Conservation (phyloP, 92 coral and sea anemone genomes). For the Porites evermanni region DNA sequence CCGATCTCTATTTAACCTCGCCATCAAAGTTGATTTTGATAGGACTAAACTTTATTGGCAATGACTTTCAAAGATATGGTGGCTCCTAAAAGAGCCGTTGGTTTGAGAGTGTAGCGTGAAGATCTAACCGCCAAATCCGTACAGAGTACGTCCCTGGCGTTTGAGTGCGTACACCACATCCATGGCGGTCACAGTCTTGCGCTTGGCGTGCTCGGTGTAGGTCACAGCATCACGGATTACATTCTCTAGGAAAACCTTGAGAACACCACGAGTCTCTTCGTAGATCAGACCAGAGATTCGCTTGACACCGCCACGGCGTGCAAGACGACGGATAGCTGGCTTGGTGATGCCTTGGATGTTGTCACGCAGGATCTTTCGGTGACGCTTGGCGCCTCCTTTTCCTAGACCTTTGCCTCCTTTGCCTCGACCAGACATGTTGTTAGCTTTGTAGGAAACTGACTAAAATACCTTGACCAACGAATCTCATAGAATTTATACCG, state of each 20-base stretch:
- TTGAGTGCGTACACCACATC: constrained; percentile 93
- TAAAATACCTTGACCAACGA: no score
- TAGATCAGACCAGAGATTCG: constrained; percentile 94
- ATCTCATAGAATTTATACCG: background rate
- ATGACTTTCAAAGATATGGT: no score
- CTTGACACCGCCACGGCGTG: constrained; percentile 95
- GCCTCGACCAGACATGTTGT: constrained; percentile 77
- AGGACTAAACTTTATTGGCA: no score
- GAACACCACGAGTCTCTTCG: constrained; percentile 98
- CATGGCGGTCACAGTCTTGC: constrained; percentile 93
- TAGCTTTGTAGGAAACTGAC: background rate
- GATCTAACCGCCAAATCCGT: constrained; percentile 80
- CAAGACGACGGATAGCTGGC: constrained; percentile 91
- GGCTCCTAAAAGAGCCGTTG: no score
- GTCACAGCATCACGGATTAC: constrained; percentile 99
- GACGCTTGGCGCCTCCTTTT: constrained; percentile 99
- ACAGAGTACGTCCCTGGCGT: constrained; percentile 92
- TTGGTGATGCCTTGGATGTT: constrained; percentile 92
- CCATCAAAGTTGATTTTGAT: no score
- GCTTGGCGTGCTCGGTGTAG: constrained; percentile 93
- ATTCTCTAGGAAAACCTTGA: constrained; percentile 96
- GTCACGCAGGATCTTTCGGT: constrained; percentile 93
- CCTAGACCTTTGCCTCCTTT: constrained; percentile 96
- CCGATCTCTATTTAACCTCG: no score
- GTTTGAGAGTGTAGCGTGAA: no score